Evolutionary conservation across 2,797 vertebrate species (phyloP), one percentile per base, ranked within the genome.

Genomic region (Garrulus glandarius): DNA sequence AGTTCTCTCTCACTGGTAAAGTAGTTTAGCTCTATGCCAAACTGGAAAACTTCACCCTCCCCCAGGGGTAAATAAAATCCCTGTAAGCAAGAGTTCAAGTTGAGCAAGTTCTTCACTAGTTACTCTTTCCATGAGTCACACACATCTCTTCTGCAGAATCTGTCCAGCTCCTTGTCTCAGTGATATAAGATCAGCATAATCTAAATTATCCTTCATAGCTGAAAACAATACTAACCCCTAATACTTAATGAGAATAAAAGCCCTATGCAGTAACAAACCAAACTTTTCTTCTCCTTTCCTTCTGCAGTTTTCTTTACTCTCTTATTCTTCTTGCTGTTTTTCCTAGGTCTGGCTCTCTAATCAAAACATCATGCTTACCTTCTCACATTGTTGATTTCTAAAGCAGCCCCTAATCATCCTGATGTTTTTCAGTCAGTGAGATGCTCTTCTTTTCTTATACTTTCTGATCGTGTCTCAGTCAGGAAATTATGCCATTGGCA

Each of bases 111-210:
- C 91, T 90, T 87, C 80, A 67, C 89, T 63, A 94, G 83, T 90
- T 96, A 89, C 56, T 95, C 94, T 96, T 97, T 94, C 96, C 93
- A 95, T 95, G 95, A 96, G 85, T 95, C 96, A 96, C 70, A 72
- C 30, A 4, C 15, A 76, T 86, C 56, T 87, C n/a, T 67, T 89
- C 36, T 93, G 57, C 68, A 77, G 68, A 95, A 90, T 84, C 60
- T 82, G 64, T 81, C 71, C 87, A 87, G 85, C 36, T 94, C 67
- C 81, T 91, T 81, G 64, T 77, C 87, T 95, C 91, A 79, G 69
- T 3, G 6, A 92, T 53, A 36, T 3, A 92, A 90, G 30, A 93
- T 84, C 72, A 93, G 41, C 6, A 5, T 43, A 93, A 87, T 56
- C 65, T 63, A 79, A 79, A 72, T 67, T 81, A 83, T 69, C 60